Evolutionary conservation across 2,888 invertebrate species (phyloP).

Genomic region (Limnephilus marmoratus): DNA sequence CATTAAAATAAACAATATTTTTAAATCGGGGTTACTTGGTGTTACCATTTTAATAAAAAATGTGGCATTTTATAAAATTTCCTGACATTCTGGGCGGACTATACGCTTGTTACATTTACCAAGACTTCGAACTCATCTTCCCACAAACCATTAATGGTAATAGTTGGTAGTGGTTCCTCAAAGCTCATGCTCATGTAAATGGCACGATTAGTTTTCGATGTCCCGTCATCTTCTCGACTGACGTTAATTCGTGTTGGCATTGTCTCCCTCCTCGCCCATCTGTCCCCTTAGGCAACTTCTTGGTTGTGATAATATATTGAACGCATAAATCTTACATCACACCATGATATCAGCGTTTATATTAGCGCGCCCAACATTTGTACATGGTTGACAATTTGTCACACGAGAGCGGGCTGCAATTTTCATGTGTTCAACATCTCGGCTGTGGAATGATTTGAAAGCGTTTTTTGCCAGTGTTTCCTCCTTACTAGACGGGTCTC

Average conservation of each 20-base stretch:
- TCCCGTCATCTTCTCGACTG: slow-evolving; percentile 10
- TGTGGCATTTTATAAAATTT: too few relatives aligned
- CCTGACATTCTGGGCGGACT: neutral
- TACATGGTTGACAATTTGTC: too few relatives aligned
- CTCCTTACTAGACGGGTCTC: too few relatives aligned
- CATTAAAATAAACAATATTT: too few relatives aligned
- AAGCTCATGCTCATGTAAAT: neutral
- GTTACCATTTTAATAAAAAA: too few relatives aligned
- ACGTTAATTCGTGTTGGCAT: neutral
- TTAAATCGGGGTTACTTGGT: too few relatives aligned
- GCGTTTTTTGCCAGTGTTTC: too few relatives aligned
- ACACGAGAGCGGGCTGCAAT: too few relatives aligned
- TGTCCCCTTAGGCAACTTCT: neutral
- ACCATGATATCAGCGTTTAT: neutral
- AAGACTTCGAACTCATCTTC: neutral
- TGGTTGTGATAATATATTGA: neutral
- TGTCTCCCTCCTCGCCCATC: neutral
- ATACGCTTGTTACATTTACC: neutral
- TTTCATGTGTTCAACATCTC: too few relatives aligned
- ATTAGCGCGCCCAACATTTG: too few relatives aligned
- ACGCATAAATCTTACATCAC: neutral
- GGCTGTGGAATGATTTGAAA: too few relatives aligned
- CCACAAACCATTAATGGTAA: neutral
- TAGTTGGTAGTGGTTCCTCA: neutral
- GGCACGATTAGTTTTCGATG: slow-evolving; percentile 5